Evolutionary conservation across 2,113 vertebrate genomes (phyloP).

Genomic region (Eonycteris spelaea): DNA sequence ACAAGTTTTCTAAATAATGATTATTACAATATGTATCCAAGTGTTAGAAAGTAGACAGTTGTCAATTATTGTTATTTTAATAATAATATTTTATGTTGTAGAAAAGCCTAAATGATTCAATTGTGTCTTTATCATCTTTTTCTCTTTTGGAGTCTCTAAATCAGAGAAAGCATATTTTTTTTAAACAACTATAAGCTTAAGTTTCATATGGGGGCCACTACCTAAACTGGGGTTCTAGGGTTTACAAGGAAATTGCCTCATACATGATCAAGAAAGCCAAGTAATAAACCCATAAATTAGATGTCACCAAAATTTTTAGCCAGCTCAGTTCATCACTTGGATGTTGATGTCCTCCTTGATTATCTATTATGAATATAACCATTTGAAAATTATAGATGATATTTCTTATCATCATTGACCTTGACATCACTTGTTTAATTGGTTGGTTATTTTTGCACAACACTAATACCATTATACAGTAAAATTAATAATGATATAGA

Average conservation of each 20-base stretch:
- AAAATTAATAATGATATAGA: background rate
- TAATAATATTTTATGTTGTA: background rate
- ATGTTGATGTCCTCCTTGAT: background rate
- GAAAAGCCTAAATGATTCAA: background rate
- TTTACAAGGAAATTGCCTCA: background rate
- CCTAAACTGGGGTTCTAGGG: background rate
- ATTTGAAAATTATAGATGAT: constrained; percentile 8
- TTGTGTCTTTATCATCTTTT: background rate
- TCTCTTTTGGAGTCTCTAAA: background rate
- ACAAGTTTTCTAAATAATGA: background rate
- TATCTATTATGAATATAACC: background rate
- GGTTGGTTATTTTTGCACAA: background rate
- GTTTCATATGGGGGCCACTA: background rate
- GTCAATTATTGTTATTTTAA: background rate
- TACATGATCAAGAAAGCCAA: background rate
- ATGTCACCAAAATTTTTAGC: background rate
- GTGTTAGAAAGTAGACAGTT: background rate
- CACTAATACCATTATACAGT: background rate
- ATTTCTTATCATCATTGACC: background rate
- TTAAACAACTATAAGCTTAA: background rate
- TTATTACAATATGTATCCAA: background rate
- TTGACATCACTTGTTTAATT: background rate
- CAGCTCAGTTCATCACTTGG: background rate
- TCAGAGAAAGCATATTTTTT: background rate
- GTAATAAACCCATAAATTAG: background rate